Evolutionary conservation across 2,797 vertebrate species (phyloP).

Genomic region (Pachyuromys duprasi): DNA sequence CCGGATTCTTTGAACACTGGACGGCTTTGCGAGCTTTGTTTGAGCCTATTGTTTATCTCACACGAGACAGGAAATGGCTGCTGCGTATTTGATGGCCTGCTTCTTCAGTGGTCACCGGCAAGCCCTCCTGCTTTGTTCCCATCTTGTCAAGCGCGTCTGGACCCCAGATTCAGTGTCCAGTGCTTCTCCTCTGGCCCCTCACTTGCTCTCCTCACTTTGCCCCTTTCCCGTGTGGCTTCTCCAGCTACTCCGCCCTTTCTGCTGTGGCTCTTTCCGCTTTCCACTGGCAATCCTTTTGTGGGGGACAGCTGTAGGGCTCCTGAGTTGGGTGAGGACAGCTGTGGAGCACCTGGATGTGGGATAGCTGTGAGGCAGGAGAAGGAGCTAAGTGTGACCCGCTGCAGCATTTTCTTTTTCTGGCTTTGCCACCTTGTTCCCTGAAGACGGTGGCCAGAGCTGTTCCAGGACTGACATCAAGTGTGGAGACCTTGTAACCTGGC

Average conservation of each 20-base stretch:
- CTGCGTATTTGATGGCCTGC: constrained; percentile 73
- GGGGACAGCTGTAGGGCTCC: neutral
- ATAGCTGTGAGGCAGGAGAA: neutral
- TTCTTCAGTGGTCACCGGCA: constrained; percentile 60
- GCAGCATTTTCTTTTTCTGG: neutral
- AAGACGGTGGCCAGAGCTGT: neutral
- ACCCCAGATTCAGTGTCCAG: neutral
- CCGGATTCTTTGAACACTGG: constrained; percentile 73
- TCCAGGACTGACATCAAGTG: neutral
- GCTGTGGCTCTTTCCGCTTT: neutral
- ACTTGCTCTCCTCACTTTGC: neutral
- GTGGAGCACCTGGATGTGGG: neutral
- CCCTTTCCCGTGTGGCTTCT: neutral
- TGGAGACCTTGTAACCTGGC: neutral
- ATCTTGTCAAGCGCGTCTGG: neutral
- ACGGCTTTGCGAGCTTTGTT: constrained; percentile 71
- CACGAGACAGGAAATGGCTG: constrained; percentile 81
- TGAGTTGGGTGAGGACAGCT: neutral
- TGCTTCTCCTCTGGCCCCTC: neutral
- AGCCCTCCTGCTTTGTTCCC: constrained; percentile 28
- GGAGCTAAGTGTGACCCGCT: neutral
- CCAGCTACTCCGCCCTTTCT: neutral
- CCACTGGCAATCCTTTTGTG: neutral
- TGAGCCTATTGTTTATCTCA: constrained; percentile 81
- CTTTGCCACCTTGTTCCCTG: neutral